phyloP scores from a whole-genome alignment of 2,888 invertebrate genomes.

The Pharmacophagus antenor region DNA sequence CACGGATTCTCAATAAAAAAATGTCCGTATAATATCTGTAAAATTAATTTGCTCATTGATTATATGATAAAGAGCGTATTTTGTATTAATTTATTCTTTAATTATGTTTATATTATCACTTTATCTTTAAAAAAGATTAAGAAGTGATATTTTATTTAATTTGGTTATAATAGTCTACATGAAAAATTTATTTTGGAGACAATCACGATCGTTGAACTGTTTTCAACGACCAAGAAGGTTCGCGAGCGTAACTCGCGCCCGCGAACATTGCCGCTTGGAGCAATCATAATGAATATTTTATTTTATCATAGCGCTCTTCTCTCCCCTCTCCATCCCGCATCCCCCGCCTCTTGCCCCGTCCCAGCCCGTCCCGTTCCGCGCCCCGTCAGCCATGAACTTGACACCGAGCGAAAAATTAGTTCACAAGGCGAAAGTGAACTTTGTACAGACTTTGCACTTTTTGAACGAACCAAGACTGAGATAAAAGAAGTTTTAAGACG shows the following conservation, averaged over 20 bases:
- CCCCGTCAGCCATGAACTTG: constrained; percentile 73
- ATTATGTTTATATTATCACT: too few species aligned
- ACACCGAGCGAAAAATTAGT: constrained; percentile 80
- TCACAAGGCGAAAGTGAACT: constrained; percentile 80
- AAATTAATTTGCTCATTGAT: too few species aligned
- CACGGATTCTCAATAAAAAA: too few species aligned
- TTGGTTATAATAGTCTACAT: neutral
- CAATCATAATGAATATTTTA: constrained; percentile 81
- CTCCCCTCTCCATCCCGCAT: constrained; percentile 45
- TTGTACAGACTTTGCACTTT: constrained; percentile 78
- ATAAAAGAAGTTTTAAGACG: constrained; percentile 67
- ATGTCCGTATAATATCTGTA: too few species aligned
- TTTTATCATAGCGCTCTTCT: constrained; percentile 70
- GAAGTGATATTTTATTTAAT: neutral
- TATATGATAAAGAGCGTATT: too few species aligned
- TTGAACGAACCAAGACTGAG: constrained; percentile 73
- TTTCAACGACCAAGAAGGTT: constrained; percentile 30
- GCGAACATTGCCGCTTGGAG: constrained; percentile 71
- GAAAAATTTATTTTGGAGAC: neutral
- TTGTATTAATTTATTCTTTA: too few species aligned
- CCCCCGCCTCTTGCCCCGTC: constrained; percentile 41
- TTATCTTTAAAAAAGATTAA: too few species aligned
- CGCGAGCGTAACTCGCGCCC: constrained; percentile 39
- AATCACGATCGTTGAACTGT: neutral
- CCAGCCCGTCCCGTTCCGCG: constrained; percentile 38